These are phyloP conservation scores for Toxostoma redivivum DNA, from an alignment of 2,113 vertebrate species.

Conservation along the genomic window DNA sequence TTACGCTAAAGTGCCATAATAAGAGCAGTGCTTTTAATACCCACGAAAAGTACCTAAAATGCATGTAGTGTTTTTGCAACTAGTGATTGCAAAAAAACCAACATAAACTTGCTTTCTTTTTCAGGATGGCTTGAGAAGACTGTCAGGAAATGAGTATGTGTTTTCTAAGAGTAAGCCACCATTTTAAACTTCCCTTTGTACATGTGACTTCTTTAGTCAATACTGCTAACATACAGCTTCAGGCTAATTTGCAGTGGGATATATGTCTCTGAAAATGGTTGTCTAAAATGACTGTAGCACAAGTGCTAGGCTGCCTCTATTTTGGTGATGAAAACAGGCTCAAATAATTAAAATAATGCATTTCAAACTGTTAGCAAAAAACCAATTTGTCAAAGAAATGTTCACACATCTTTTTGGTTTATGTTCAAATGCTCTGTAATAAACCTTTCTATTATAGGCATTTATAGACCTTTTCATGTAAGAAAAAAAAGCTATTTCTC, in stretches of 20 bases:
- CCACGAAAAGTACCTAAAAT: not conserved
- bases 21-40: not conserved
- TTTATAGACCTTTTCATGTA: not conserved
- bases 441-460: not conserved
- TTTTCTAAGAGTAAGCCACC: slow-evolving; percentile 90
- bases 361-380: not conserved
- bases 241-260: not conserved
- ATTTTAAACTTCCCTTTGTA: not conserved
- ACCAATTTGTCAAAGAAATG: not conserved
- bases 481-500: not conserved
- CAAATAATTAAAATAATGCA: not conserved
- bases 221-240: not conserved
- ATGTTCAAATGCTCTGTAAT: not conserved
- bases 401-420: not conserved
- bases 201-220: not conserved
- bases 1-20: not conserved
- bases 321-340: not conserved
- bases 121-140: slow-evolving; percentile 88
- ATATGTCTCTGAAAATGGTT: not conserved
- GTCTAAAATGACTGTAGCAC: not conserved
- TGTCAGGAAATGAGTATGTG: slow-evolving; percentile 90
- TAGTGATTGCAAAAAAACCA: not conserved
- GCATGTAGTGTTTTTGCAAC: not conserved
- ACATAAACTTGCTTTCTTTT: slow-evolving; percentile 26
- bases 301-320: not conserved